Evolutionary conservation across 2,797 vertebrate species (phyloP).

Genomic region (Pseudotriccus pelzelni): DNA sequence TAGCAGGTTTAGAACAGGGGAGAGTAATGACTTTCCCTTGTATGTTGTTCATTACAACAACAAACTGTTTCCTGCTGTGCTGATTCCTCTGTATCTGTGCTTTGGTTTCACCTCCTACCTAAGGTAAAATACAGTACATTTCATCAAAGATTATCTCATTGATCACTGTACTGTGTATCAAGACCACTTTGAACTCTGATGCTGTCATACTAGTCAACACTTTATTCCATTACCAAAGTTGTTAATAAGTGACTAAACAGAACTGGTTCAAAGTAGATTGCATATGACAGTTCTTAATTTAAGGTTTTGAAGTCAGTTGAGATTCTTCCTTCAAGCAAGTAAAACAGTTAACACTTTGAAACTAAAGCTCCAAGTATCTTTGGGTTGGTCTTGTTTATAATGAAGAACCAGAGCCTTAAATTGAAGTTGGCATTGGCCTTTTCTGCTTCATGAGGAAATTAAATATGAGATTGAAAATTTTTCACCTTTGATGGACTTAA

Average conservation of each 20-base stretch:
- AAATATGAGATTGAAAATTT: neutral
- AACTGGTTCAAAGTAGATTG: neutral
- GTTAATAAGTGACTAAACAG: neutral
- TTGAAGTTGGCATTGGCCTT: neutral
- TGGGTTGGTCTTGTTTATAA: neutral
- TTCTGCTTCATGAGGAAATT: neutral
- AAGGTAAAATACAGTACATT: neutral
- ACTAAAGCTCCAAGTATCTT: neutral
- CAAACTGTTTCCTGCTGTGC: neutral
- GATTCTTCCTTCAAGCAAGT: neutral
- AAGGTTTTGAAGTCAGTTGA: neutral
- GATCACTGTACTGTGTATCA: neutral
- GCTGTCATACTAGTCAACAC: neutral
- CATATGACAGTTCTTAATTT: neutral
- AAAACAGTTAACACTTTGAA: neutral
- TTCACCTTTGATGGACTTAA: neutral
- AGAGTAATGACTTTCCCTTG: neutral
- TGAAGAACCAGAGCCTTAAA: neutral
- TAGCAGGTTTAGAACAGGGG: neutral
- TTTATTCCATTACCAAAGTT: neutral
- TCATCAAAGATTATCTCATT: neutral
- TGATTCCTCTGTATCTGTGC: rapidly evolving
- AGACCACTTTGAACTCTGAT: neutral
- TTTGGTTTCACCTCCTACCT: neutral
- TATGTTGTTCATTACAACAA: neutral